These are phyloP conservation scores for Carlito syrichta DNA, from an alignment of 2,113 vertebrate genomes.

Conservation along the genomic window DNA sequence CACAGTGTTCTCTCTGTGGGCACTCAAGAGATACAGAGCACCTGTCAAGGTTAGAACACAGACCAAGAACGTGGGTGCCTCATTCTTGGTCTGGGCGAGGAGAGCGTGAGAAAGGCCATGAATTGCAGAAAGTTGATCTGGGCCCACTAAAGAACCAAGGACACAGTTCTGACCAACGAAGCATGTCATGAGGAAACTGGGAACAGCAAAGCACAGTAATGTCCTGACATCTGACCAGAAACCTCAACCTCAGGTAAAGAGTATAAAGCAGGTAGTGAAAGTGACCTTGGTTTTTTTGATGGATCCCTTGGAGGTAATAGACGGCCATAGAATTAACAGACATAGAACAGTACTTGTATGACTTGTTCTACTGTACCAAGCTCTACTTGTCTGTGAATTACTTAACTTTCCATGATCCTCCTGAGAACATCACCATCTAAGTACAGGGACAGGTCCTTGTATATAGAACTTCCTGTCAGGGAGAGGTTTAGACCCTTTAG, in stretches of 20 bases:
- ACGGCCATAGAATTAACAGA: not conserved
- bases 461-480: not conserved
- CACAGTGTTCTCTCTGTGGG: not conserved
- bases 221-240: not conserved
- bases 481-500: not conserved
- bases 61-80: not conserved
- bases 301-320: not conserved
- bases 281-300: not conserved
- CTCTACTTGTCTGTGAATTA: not conserved
- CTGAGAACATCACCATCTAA: not conserved
- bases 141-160: not conserved
- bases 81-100: too few species aligned
- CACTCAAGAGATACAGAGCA: not conserved
- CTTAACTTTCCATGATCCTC: not conserved
- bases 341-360: not conserved
- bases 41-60: not conserved
- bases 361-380: not conserved
- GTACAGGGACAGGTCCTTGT: accelerated
- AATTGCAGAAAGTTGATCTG: not conserved
- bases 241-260: not conserved
- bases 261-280: not conserved
- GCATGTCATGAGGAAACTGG: not conserved
- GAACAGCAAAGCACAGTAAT: not conserved
- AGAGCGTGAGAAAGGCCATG: not conserved
- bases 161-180: not conserved